Percentiles rank a stretch among this genome's conserved stretches.
Evolutionary conservation across 2,113 vertebrate species (phyloP).

Genomic region (Diadophis punctatus): DNA sequence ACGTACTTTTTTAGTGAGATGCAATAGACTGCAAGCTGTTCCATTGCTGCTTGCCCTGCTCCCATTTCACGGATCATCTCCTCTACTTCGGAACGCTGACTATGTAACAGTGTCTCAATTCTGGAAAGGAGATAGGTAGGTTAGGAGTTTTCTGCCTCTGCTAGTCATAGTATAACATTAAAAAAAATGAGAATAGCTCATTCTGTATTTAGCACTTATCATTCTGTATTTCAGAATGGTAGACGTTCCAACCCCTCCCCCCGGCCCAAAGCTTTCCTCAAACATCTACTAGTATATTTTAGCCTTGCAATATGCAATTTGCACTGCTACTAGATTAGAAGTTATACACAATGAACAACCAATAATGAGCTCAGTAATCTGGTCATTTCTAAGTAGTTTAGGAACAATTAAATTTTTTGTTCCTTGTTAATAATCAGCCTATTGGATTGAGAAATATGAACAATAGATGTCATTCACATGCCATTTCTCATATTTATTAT

Average conservation of each 20-base stretch:
- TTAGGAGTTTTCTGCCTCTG: not conserved
- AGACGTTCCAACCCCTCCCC: not conserved
- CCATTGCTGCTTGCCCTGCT: constrained; percentile 82
- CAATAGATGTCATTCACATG: not conserved
- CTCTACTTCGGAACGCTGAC: constrained; percentile 88
- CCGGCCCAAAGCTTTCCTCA: not conserved
- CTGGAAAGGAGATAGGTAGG: constrained; percentile 63
- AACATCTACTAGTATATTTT: not conserved
- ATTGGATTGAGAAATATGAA: not conserved
- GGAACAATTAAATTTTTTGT: fast-evolving
- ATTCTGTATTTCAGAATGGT: not conserved
- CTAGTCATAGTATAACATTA: not conserved
- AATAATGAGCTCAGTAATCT: not conserved
- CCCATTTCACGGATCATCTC: constrained; percentile 95
- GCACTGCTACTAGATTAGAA: not conserved
- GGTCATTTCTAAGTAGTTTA: not conserved
- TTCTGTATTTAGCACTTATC: not conserved
- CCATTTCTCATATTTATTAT: not conserved
- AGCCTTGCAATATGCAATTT: not conserved
- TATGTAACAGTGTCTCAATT: constrained; percentile 84
- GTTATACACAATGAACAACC: not conserved
- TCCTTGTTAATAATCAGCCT: not conserved
- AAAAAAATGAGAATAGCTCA: not conserved
- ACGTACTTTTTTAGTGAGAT: constrained; percentile 95
- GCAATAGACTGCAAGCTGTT: constrained; percentile 93